These are phyloP conservation scores for Zele albiditarsus DNA, from an alignment of 2,888 invertebrate species.

Conservation along the genomic window DNA sequence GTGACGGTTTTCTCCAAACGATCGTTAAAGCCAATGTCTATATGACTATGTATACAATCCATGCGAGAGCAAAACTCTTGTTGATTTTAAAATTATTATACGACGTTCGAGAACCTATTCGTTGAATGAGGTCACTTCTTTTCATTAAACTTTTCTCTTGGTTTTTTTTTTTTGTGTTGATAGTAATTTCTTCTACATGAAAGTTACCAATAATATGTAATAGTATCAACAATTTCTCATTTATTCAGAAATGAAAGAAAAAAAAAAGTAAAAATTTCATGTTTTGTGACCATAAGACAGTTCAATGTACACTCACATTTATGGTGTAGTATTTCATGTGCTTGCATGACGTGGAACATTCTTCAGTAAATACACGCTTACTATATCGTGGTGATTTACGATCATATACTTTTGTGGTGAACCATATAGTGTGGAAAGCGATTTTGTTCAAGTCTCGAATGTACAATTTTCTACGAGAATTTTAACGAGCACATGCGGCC, in stretches of 20 bases:
- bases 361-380: not conserved
- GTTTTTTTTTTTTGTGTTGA: not conserved
- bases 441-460: not conserved
- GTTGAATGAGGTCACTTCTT: slow-evolving; percentile 23
- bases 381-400: slow-evolving; percentile 3
- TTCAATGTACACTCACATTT: not conserved
- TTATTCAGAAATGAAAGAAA: not conserved
- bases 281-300: not conserved
- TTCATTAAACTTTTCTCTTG: not conserved
- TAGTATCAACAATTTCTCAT: not conserved
- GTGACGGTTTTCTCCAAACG: slow-evolving; percentile 35
- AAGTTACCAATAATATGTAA: not conserved
- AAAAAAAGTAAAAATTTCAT: not conserved
- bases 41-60: slow-evolving; percentile 10
- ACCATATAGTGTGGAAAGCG: not conserved
- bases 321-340: slow-evolving; percentile 3
- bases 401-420: slow-evolving; percentile 6
- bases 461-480: not conserved
- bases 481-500: not conserved
- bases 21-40: slow-evolving; percentile 24
- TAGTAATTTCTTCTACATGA: not conserved
- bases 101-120: slow-evolving; percentile 11
- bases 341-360: not conserved
- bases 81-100: slow-evolving; percentile 1
- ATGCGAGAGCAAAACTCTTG: not conserved